Evolutionary conservation across 2,888 invertebrate genomes (phyloP), one percentile per base, ranked within the genome.

Genomic region (Bhutanitis thaidina): DNA sequence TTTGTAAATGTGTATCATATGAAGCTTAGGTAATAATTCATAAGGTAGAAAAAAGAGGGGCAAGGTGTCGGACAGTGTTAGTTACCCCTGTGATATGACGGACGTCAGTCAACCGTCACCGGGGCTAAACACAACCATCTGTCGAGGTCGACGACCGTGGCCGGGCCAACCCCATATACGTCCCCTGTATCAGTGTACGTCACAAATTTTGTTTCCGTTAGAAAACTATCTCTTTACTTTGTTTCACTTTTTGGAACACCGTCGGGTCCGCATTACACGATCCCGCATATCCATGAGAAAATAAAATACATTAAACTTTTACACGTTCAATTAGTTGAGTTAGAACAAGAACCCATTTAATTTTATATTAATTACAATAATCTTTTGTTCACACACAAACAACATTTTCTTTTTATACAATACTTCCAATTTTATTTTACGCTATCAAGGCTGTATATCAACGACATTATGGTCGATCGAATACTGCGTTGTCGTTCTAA

Each of bases 81-180:
- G 14, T 27, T 37, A 32, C 43, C 43, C 49, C 43, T 49, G 32
- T 43, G 12, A 44, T 25, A 27, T 12, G 36, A 1, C 39, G 32
- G 38, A 45, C 32, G 39, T 29, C 37, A 39, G 34, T 34, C 38
- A 38, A 29, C 13, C 13, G 12, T 25, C 16, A 30, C 16, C 30
- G 27, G 39, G 15, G 36, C 40, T 10, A 30, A 39, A 36, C 63
- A 36, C 63, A 36, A 45, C 63, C 84, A 84, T 78, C 83, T 85
- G 83, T 73, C 74, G 69, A 64, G 83, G 71, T 82, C 79, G 70
- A 62, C 57, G 78, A 77, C 78, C 77, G 65, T 56, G 55, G 52
- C 56, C 63, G 60, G 64, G 58, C 64, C 71, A 69, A 75, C 76
- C 81, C 80, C 71, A 71, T 68, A 56, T 55, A 69, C 68, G 60